Evolutionary conservation across 2,888 invertebrate genomes (phyloP).

Genomic region (Tribolium freemani): DNA sequence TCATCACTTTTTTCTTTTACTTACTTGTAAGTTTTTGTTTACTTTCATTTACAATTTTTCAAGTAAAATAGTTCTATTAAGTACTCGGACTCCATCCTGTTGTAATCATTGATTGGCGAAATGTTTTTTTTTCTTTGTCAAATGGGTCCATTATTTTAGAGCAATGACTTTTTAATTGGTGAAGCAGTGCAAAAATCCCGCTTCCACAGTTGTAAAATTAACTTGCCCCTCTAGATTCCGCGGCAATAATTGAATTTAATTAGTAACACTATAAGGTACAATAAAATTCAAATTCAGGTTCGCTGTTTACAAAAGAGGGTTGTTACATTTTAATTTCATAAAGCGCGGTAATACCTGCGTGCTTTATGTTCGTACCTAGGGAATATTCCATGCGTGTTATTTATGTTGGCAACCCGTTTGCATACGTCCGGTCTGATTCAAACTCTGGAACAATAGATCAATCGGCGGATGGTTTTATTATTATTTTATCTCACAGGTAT

Average conservation of each 20-base stretch:
- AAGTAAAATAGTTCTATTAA: no score
- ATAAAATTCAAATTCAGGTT: conserved; percentile 34
- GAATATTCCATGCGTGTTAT: conserved; percentile 44
- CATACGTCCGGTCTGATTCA: conserved; percentile 47
- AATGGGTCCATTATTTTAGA: not conserved
- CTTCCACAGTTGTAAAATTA: conserved; percentile 14
- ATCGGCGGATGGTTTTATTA: conserved; percentile 46
- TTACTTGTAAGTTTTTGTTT: no score
- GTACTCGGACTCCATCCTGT: no score
- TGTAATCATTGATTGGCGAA: no score
- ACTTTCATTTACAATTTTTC: no score
- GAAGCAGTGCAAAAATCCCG: not conserved
- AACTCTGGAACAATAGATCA: conserved; percentile 48
- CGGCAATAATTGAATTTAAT: conserved; percentile 28
- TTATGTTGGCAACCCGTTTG: conserved; percentile 45
- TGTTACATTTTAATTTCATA: conserved; percentile 36
- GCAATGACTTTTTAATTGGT: not conserved
- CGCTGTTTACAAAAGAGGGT: conserved; percentile 18
- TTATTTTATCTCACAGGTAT: conserved; percentile 48
- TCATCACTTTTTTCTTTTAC: no score
- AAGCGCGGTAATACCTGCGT: conserved; percentile 34
- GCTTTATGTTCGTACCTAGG: conserved; percentile 25
- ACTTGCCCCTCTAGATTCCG: not conserved
- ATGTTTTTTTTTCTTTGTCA: not conserved
- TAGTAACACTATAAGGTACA: conserved; percentile 32